A percentile compares a stretch with the other conserved stretches of the same genome.
phyloP scores from a whole-genome alignment of 2,113 vertebrate species.

The Heptranchias perlo region DNA sequence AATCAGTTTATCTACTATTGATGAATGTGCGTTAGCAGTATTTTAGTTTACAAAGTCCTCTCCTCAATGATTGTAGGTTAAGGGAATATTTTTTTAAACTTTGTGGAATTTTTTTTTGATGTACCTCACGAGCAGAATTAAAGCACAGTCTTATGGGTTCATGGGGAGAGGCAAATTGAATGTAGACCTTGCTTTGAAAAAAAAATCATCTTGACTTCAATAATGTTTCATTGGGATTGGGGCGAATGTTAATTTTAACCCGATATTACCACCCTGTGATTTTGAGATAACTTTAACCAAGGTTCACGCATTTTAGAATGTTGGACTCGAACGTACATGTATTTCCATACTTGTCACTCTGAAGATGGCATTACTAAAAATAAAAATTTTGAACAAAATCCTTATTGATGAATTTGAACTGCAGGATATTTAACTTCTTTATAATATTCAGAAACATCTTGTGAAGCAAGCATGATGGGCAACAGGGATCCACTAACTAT shows the following conservation, averaged over 20 bases:
- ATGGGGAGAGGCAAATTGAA: background rate
- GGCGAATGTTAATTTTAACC: background rate
- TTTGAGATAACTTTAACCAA: background rate
- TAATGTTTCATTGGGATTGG: background rate
- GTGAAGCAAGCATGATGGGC: background rate
- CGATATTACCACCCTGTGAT: background rate
- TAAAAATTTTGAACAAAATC: background rate
- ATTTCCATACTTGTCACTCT: background rate
- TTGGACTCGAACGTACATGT: background rate
- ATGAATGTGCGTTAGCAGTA: background rate
- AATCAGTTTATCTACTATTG: background rate
- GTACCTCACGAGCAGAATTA: background rate
- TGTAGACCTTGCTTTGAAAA: background rate
- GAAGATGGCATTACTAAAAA: background rate
- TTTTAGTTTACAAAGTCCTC: background rate
- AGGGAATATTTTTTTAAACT: background rate
- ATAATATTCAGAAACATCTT: background rate
- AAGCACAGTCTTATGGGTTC: background rate
- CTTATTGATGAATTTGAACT: background rate
- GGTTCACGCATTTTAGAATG: background rate
- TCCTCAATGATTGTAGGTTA: background rate
- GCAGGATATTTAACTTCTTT: background rate
- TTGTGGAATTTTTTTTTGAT: background rate
- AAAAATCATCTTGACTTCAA: background rate
- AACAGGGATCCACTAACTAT: background rate